Conservation (phyloP, 1,140 invertebrate genomes). For the Medauroidea extradentata region DNA sequence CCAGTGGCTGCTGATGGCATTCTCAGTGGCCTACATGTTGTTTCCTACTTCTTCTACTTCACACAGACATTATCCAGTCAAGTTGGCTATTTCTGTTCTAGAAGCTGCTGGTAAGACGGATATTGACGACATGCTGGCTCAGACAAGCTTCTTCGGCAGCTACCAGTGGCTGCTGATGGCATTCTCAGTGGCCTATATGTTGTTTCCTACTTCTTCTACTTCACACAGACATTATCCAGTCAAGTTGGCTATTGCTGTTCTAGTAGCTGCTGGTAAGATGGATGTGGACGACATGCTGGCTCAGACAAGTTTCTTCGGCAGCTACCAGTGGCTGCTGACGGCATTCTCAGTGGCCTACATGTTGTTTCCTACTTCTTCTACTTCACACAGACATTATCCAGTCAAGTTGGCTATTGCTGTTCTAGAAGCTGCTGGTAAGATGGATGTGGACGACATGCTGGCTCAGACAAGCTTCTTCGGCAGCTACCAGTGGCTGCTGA, state of each 20-base stretch:
- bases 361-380: conserved; percentile 49
- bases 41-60: too few relatives aligned
- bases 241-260: conserved; percentile 43
- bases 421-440: not conserved
- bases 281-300: conserved; percentile 53
- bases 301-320: conserved; percentile 54
- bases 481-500: conserved; percentile 52
- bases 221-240: conserved; percentile 19
- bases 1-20: too few relatives aligned
- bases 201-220: conserved; percentile 39
- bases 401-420: too few relatives aligned
- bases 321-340: conserved; percentile 54
- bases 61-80: too few relatives aligned
- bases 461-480: conserved; percentile 56
- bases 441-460: conserved; percentile 53
- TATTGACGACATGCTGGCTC: conserved; percentile 43
- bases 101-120: too few relatives aligned
- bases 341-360: conserved; percentile 49
- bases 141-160: conserved; percentile 52
- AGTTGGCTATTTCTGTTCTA: too few relatives aligned
- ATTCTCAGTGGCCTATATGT: conserved; percentile 52
- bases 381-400: conserved; percentile 52
- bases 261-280: not conserved
- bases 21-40: too few relatives aligned
- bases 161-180: conserved; percentile 55